A percentile compares a stretch with the other conserved stretches of the same genome.
These are phyloP conservation scores for Mastigias papua DNA, from an alignment of 30 jellyfish, hydroid and myxozoan genomes.

Conservation along the genomic window DNA sequence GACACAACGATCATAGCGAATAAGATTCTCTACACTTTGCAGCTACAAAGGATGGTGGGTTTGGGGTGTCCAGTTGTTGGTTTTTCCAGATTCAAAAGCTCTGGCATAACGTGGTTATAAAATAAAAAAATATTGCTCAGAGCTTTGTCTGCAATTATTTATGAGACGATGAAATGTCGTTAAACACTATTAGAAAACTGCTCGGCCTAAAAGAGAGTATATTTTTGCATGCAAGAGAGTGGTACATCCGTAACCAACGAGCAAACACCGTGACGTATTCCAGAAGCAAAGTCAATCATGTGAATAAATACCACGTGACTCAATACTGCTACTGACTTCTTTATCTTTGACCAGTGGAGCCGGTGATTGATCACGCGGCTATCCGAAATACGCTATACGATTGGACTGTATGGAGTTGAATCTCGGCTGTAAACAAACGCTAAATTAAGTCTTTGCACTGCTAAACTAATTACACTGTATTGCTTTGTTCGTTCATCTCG, in stretches of 20 bases:
- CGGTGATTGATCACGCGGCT: background rate
- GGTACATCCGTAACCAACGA: background rate
- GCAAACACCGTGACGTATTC: background rate
- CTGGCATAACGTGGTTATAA: too few relatives aligned
- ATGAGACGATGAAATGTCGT: too few relatives aligned
- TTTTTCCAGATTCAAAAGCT: too few relatives aligned
- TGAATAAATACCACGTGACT: background rate
- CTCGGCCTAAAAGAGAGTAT: too few relatives aligned
- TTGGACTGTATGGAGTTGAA: background rate
- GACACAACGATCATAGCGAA: too few relatives aligned
- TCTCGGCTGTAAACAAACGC: background rate
- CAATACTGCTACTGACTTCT: background rate
- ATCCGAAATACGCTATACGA: background rate
- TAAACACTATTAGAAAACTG: too few relatives aligned
- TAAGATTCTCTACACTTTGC: too few relatives aligned
- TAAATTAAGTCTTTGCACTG: background rate
- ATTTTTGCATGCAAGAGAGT: background rate
- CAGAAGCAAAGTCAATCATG: background rate
- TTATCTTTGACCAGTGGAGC: constrained; percentile 9
- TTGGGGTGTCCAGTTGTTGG: too few relatives aligned
- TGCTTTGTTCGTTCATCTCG: too few relatives aligned
- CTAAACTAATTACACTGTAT: background rate
- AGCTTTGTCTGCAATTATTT: background rate
- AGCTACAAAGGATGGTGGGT: too few relatives aligned
- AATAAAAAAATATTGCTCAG: too few relatives aligned